Evolutionary conservation across 53 echinoderm and acorn worm species (phyloP), one percentile per base, ranked within the genome.

Genomic region (Hippasteria phrygiana): DNA sequence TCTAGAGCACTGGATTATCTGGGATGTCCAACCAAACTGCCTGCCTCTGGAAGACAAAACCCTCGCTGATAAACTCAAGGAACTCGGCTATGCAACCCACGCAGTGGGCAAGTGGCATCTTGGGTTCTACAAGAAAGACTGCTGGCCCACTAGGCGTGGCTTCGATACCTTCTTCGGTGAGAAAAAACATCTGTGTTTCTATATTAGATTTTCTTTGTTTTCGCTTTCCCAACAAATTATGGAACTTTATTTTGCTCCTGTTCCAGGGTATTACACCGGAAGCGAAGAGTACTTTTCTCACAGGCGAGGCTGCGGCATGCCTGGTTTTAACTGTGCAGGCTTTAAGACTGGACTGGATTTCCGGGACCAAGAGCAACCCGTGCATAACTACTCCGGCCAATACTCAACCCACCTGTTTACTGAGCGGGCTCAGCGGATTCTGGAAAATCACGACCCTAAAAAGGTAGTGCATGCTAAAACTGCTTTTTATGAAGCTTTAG

Each of bases 321-420:
- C 64, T 0, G 63, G 55, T 2, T 31, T 83, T 62, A 73, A 31
- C 55, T 81, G 93, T 48, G 48, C 71, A n/a, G 73, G 81, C 42
- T 73, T 63, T 31, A 83, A 46, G 51, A 20, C 59, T 24, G 94
- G 93, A 1, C 89, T 77, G 48, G 96, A 96, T 62, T 80, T 96
- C 22, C 72, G 96, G 42, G 85, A 87, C 36, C 81, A 84, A 42
- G 87, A 94, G 0, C 29, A 53, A n/a, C 90, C 92, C 18, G 83
- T 41, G 11, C 40, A 56, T 5, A 71, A 90, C 22, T 88, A 92
- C 42, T 45, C 45, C 11, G 80, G 75, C 14, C 54, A 54, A 5
- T 96, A 96, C 76, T 96, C 96, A 2, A 94, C 94, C n/a, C 64
- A 83, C 64, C 12, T 96, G 38, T 96, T 90, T 88, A 88, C 92